These are phyloP conservation scores for Halichoerus grypus DNA, from an alignment of 2,113 vertebrate species.

Conservation along the genomic window DNA sequence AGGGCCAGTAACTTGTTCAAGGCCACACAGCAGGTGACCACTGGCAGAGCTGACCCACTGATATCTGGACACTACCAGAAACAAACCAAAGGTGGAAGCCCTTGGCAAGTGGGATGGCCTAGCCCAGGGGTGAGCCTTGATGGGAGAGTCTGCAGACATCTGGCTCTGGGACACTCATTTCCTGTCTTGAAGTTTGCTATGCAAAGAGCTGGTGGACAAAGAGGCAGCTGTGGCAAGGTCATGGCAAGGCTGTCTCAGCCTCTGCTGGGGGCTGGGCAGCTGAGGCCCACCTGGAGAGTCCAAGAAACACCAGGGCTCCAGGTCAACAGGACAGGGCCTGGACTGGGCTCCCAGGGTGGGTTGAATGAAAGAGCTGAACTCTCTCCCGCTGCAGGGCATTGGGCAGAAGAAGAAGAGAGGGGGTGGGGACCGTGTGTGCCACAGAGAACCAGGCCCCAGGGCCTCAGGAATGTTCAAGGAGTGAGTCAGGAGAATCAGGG, in stretches of 20 bases:
- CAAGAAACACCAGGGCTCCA: background rate
- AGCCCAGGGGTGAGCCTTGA: background rate
- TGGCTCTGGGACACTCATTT: constrained; percentile 12
- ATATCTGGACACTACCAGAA: background rate
- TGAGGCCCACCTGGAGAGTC: background rate
- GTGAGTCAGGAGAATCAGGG: background rate
- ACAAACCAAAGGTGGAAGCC: background rate
- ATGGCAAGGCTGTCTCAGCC: background rate
- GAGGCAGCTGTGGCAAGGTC: background rate
- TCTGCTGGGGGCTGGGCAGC: background rate
- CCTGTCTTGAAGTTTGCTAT: constrained; percentile 11
- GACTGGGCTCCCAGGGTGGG: background rate
- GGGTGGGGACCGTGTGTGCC: background rate
- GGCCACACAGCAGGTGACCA: background rate
- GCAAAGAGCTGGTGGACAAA: background rate
- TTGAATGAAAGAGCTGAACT: background rate
- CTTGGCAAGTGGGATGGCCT: background rate
- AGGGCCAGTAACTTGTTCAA: background rate
- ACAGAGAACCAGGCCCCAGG: background rate
- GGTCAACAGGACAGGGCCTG: background rate
- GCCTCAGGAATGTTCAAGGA: background rate
- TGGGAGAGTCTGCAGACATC: background rate
- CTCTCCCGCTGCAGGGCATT: background rate
- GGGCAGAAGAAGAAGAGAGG: background rate
- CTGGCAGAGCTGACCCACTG: background rate